Percentiles rank a stretch among this genome's conserved stretches.
These are phyloP conservation scores for Antennarius striatus DNA, from an alignment of 2,113 vertebrate species.

Conservation along the genomic window DNA sequence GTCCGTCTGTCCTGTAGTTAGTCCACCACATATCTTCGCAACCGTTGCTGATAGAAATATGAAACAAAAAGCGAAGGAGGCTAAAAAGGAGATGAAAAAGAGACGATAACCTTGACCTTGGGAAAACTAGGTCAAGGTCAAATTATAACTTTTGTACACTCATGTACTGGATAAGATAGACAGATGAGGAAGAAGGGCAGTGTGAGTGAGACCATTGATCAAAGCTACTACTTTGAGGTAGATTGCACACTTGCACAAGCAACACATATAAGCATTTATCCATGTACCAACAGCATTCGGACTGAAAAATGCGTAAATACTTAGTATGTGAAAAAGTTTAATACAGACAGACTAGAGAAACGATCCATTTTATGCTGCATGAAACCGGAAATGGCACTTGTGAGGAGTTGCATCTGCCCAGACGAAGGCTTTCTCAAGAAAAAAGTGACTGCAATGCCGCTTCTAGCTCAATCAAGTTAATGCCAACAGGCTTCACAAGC, in stretches of 20 bases:
- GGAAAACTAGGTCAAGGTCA: too few relatives aligned
- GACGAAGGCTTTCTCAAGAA: slow-evolving; percentile 45
- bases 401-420: slow-evolving; percentile 56
- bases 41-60: too few relatives aligned
- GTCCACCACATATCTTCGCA: too few relatives aligned
- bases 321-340: not conserved
- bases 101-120: too few relatives aligned
- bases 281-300: not conserved
- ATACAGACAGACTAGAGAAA: slow-evolving; percentile 44
- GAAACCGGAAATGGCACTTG: slow-evolving; percentile 63
- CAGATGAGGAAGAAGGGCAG: too few relatives aligned
- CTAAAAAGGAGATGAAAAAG: too few relatives aligned
- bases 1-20: too few relatives aligned
- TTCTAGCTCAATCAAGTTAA: slow-evolving; percentile 41
- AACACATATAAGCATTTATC: not conserved
- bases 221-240: too few relatives aligned
- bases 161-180: too few relatives aligned
- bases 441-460: slow-evolving; percentile 67
- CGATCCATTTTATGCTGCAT: slow-evolving; percentile 55
- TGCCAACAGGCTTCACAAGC: slow-evolving; percentile 38
- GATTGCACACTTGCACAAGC: slow-evolving; percentile 14
- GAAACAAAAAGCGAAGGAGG: too few relatives aligned
- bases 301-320: slow-evolving; percentile 11
- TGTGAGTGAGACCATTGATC: too few relatives aligned
- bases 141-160: too few relatives aligned